Evolutionary conservation across 2,888 invertebrate species (phyloP).

Genomic region (Drosophila multiciliata): DNA sequence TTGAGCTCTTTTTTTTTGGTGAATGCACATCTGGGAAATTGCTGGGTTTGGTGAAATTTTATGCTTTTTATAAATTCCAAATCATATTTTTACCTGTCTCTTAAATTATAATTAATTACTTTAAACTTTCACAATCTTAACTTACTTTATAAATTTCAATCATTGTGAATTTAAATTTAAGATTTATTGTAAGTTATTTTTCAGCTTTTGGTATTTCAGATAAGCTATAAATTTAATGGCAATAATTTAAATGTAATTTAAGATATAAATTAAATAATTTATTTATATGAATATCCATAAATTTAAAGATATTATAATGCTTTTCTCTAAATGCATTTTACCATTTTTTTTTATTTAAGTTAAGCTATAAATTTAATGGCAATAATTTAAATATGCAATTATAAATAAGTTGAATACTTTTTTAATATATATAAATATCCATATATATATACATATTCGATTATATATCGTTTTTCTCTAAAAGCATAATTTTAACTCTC

Average conservation of each 20-base stretch:
- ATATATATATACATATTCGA: neutral
- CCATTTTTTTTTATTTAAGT: neutral
- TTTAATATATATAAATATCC: neutral
- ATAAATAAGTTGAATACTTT: neutral
- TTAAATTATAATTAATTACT: neutral
- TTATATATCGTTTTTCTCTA: neutral
- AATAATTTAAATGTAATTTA: too few species aligned
- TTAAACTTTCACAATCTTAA: neutral
- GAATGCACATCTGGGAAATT: conserved; percentile 23
- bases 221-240: too few species aligned
- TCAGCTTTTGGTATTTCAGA: too few species aligned
- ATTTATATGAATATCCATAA: too few species aligned
- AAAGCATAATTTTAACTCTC: neutral
- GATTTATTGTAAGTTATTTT: neutral
- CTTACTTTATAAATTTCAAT: neutral
- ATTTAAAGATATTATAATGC: too few species aligned
- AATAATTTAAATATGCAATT: neutral
- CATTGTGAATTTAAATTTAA: neutral
- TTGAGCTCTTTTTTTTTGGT: conserved; percentile 8
- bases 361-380: neutral
- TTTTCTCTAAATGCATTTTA: neutral
- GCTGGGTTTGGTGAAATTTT: conserved; percentile 3
- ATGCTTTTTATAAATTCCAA: neutral
- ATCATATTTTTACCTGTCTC: neutral
- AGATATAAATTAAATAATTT: too few species aligned